Conservation (phyloP, 2,113 vertebrate species). For the Nycticryphes semicollaris region DNA sequence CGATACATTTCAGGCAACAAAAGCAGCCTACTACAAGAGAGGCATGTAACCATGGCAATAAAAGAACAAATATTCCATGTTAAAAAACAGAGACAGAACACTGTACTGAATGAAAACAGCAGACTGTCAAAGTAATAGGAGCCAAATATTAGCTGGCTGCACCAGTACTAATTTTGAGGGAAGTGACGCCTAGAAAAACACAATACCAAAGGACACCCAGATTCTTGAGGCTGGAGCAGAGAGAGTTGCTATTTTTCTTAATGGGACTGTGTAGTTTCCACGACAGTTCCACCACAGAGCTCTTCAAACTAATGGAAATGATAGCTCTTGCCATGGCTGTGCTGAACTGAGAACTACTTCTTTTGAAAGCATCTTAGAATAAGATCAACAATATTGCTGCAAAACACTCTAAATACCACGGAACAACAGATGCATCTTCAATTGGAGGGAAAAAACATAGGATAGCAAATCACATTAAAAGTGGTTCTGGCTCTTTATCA, state of each 20-base stretch:
- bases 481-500: neutral
- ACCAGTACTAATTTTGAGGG: neutral
- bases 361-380: neutral
- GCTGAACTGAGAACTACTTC: neutral
- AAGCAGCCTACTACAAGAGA: neutral
- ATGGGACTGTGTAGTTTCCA: neutral
- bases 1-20: neutral
- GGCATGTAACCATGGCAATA: neutral
- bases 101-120: neutral
- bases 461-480: neutral
- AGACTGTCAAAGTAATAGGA: neutral
- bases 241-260: neutral
- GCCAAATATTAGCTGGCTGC: neutral
- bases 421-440: neutral
- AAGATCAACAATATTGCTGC: neutral
- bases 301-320: constrained; percentile 3
- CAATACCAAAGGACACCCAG: neutral
- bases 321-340: neutral
- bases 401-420: neutral
- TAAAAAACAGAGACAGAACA: neutral
- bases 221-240: neutral
- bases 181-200: neutral
- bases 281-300: neutral
- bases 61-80: neutral
- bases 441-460: rapidly evolving